Percentiles rank a stretch among this genome's conserved stretches.
Conservation (phyloP, 1,140 invertebrate species). For the Battus philenor region DNA sequence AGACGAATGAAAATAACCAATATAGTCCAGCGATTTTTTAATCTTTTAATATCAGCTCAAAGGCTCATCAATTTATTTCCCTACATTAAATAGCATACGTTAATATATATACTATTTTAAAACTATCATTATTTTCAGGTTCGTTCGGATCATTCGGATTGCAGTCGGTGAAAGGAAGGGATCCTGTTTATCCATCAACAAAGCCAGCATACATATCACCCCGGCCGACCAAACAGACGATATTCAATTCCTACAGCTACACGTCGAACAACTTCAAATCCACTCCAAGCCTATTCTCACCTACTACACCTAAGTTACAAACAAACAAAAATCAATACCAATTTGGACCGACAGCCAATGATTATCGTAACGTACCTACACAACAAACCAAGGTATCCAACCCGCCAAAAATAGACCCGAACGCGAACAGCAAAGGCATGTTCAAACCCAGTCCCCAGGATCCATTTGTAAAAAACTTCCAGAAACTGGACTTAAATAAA, state of each 20-base stretch:
- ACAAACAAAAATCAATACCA: slow-evolving; percentile 46
- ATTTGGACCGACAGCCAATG: slow-evolving; percentile 44
- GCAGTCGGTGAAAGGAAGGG: slow-evolving; percentile 64
- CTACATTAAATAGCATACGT: no score
- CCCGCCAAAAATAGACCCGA: slow-evolving; percentile 58
- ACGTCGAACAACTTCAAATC: slow-evolving; percentile 47
- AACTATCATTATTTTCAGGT: slow-evolving; percentile 52
- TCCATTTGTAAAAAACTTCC: slow-evolving; percentile 53
- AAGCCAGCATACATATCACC: slow-evolving; percentile 55
- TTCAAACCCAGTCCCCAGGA: slow-evolving; percentile 72
- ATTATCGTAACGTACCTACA: slow-evolving; percentile 45
- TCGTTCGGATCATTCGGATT: slow-evolving; percentile 69
- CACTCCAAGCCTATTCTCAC: slow-evolving; percentile 40
- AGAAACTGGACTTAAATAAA: slow-evolving; percentile 47
- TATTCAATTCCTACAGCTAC: slow-evolving; percentile 60
- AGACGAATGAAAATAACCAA: no score
- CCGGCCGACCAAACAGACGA: slow-evolving; percentile 55
- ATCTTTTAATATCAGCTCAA: no score
- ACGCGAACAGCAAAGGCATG: slow-evolving; percentile 39
- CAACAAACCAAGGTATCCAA: slow-evolving; percentile 44
- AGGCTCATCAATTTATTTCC: no score
- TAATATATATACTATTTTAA: no score
- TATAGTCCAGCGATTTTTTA: no score
- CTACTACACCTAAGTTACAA: slow-evolving; percentile 54
- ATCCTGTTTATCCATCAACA: slow-evolving; percentile 45